Base-by-base conservation (phyloP, 2,113 vertebrate genomes). In the Takifugu flavidus region DNA sequence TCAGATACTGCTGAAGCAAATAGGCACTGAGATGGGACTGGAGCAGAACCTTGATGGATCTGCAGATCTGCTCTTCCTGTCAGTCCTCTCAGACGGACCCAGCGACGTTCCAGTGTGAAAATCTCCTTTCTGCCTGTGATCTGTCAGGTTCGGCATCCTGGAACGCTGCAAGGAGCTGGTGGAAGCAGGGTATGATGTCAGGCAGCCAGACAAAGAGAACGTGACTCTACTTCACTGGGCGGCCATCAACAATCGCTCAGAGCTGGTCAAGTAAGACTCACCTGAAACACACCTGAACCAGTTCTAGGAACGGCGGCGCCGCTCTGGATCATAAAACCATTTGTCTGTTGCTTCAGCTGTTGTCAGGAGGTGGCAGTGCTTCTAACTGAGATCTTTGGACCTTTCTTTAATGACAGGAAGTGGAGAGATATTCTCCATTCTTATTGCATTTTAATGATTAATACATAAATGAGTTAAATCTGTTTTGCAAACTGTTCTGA, bases 221-320 rank as follows among this genome's bases (percentile, higher is more conserved):
- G 96, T 98, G 43, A 93, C 95, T 0, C 86, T 98, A 68, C 93
- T 99, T 81, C 97, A 99, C 81, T 99, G 97, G 97, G 96, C 96
- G 4, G 94, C 97, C 27, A 98, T 98, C 83, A 99, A 98, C 90
- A 99, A 97, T 89, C 92, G 95, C 42, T 79, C 84, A 53, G 95
- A 99, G 72, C 89, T 98, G 63, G 91, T 96, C 69, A 95, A 92
- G 97, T 98, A 93, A 90, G 94, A 20, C 20, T 20, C 20, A 20
- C 20, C 20, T 20, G 20, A 20, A 20, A 20, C 20, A 20, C 20
- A 20, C 20, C 20, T 20, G 20, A 20, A 20, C 20, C 20, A 20
- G 20, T 20, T 20, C 20, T 20, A 20, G 20, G 20, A 20, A 20
- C 20, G 20, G 20, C 20, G 20, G 20, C 20, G 20, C 20, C 20